Evolutionary conservation across 2,113 vertebrate genomes (phyloP).

Genomic region (Amphilophus citrinellus): DNA sequence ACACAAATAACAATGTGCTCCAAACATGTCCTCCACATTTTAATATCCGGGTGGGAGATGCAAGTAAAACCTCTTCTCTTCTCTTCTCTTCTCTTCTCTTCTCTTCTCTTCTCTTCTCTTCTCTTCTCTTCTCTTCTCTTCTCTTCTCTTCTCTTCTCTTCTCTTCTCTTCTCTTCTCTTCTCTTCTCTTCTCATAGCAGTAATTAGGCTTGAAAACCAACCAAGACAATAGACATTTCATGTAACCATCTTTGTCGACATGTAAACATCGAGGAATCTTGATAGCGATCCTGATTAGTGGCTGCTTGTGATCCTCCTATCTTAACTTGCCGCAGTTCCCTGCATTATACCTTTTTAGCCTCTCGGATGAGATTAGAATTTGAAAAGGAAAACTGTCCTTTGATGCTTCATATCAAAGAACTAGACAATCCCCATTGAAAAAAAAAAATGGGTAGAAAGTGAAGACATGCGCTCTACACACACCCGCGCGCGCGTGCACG

Average conservation of each 20-base stretch:
- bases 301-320: slow-evolving; percentile 52
- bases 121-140: slow-evolving; percentile 6
- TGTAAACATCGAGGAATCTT: slow-evolving; percentile 62
- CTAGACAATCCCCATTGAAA: background rate
- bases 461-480: background rate
- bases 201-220: slow-evolving; percentile 66
- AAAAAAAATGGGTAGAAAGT: slow-evolving; percentile 17
- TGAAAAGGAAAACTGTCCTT: slow-evolving; percentile 63
- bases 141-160: background rate
- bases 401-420: slow-evolving; percentile 64
- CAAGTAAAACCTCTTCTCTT: slow-evolving; percentile 22
- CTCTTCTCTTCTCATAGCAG: slow-evolving; percentile 22
- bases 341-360: slow-evolving; percentile 42
- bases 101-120: background rate
- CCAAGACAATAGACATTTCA: slow-evolving; percentile 61
- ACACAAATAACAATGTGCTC: slow-evolving; percentile 69
- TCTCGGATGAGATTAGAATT: slow-evolving; percentile 66
- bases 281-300: slow-evolving; percentile 66
- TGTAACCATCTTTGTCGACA: slow-evolving; percentile 61
- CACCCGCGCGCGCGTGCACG: background rate
- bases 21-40: slow-evolving; percentile 60
- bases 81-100: background rate
- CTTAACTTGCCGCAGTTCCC: slow-evolving; percentile 46
- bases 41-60: slow-evolving; percentile 51
- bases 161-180: background rate